Evolutionary conservation across 1,140 invertebrate genomes (phyloP).

Genomic region (Dinoponera quadriceps): DNA sequence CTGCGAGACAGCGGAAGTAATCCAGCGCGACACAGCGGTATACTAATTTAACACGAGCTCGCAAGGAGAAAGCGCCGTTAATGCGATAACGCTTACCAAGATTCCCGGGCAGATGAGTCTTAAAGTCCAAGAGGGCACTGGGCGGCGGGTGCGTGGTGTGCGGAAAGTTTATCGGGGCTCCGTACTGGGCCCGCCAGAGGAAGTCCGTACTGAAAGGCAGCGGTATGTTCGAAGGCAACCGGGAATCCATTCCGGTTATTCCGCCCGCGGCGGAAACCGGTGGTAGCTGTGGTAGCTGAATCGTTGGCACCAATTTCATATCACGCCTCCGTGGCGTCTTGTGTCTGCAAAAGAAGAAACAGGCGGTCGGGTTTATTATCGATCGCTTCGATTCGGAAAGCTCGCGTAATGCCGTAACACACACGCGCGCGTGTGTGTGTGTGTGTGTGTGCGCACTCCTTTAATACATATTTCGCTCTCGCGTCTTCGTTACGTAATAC

Average conservation of each 20-base stretch:
- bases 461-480: too few species aligned
- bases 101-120: slow-evolving; percentile 92
- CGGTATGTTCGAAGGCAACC: slow-evolving; percentile 88
- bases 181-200: slow-evolving; percentile 90
- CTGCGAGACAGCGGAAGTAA: neutral
- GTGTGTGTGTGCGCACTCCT: too few species aligned
- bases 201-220: slow-evolving; percentile 91
- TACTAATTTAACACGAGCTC: neutral
- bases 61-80: neutral
- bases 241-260: slow-evolving; percentile 86
- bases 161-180: slow-evolving; percentile 89
- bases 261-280: slow-evolving; percentile 86
- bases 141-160: slow-evolving; percentile 88
- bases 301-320: slow-evolving; percentile 89
- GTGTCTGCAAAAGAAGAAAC: slow-evolving; percentile 24
- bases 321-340: slow-evolving; percentile 70
- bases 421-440: neutral
- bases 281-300: slow-evolving; percentile 87
- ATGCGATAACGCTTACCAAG: slow-evolving; percentile 85
- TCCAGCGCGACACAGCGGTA: neutral
- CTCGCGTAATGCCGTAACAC: neutral
- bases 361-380: slow-evolving; percentile 20
- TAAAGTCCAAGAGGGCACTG: slow-evolving; percentile 92
- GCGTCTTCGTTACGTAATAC: too few species aligned
- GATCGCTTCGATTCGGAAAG: neutral